Conservation (phyloP, 2,113 vertebrate species). For the Cyanoliseus patagonus region DNA sequence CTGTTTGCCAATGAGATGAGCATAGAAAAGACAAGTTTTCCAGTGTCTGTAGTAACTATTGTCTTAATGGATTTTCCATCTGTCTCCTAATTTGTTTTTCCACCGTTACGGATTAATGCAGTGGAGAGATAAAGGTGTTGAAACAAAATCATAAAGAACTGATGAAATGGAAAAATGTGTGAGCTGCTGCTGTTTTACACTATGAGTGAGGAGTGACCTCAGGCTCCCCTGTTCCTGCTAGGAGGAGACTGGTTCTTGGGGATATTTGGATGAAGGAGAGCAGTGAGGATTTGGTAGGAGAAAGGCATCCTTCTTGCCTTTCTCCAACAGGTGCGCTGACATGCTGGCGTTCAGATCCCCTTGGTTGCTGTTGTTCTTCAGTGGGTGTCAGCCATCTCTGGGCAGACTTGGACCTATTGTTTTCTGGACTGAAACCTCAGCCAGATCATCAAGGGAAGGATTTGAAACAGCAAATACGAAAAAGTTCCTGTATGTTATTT, state of each 20-base stretch:
- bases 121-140: background rate
- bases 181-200: background rate
- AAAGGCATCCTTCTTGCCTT: background rate
- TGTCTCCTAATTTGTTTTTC: background rate
- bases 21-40: background rate
- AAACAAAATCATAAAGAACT: background rate
- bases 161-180: background rate
- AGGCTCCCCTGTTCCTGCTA: background rate
- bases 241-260: background rate
- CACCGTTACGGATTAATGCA: background rate
- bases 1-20: background rate
- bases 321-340: background rate
- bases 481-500: background rate
- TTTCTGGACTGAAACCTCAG: background rate
- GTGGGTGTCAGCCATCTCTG: fast-evolving
- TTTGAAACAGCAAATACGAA: background rate
- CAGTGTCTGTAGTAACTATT: background rate
- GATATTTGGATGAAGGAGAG: background rate
- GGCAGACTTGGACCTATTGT: background rate
- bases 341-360: background rate
- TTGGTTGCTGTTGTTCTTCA: background rate
- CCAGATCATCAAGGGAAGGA: background rate
- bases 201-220: background rate
- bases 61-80: background rate
- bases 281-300: background rate